Evolutionary conservation across 2,113 vertebrate species (phyloP).

Genomic region (Pseudorhombus dupliciocellatus): DNA sequence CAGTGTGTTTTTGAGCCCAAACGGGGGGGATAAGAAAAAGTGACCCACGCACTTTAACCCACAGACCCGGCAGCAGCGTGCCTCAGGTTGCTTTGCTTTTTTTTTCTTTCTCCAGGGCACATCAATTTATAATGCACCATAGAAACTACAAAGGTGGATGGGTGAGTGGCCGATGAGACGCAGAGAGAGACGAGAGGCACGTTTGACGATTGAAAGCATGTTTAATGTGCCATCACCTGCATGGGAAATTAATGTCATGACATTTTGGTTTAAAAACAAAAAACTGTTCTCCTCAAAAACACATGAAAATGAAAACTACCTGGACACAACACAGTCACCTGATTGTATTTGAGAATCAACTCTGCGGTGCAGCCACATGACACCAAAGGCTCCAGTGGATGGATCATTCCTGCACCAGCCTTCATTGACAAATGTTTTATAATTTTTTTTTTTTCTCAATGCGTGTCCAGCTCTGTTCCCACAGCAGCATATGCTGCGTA

Average conservation of each 20-base stretch:
- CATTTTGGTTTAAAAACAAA: slow-evolving; percentile 27
- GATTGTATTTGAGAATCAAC: no score
- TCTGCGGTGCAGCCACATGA: no score
- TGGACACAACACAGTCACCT: not conserved
- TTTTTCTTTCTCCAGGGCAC: slow-evolving; percentile 27
- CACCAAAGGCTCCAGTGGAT: no score
- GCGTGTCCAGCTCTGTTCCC: no score
- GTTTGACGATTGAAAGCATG: slow-evolving; percentile 70
- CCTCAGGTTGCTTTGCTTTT: slow-evolving; percentile 49
- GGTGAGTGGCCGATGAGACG: slow-evolving; percentile 41
- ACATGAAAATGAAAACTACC: slow-evolving; percentile 2
- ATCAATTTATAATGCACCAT: slow-evolving; percentile 62
- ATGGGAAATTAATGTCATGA: slow-evolving; percentile 35
- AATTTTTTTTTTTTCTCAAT: no score
- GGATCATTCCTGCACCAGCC: no score
- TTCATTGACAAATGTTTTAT: no score
- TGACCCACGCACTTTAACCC: not conserved
- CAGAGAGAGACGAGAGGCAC: slow-evolving; percentile 18
- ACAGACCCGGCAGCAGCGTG: slow-evolving; percentile 15
- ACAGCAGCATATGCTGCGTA: no score
- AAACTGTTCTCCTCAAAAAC: slow-evolving; percentile 49
- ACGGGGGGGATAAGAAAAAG: not conserved
- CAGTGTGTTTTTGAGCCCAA: slow-evolving; percentile 11
- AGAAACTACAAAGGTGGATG: slow-evolving; percentile 66
- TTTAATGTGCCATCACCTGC: slow-evolving; percentile 53